These are phyloP conservation scores for Malthinus seriepunctatus DNA, from an alignment of 2,888 invertebrate species.

Conservation along the genomic window DNA sequence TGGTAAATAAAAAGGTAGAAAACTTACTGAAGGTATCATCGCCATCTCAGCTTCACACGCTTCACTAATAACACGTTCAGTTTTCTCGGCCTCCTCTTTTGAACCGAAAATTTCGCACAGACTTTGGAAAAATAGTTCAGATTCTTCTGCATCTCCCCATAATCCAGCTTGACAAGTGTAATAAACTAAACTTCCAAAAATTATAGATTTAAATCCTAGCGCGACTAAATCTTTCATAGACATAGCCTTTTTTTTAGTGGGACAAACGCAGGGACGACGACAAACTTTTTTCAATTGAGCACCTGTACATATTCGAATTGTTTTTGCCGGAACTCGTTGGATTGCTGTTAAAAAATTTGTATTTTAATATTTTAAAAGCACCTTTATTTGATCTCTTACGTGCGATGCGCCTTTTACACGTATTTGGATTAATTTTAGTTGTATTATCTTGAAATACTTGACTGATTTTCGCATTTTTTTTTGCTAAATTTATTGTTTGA, in stretches of 20 bases:
- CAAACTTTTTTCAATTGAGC: constrained; percentile 49
- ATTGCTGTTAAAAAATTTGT: constrained; percentile 17
- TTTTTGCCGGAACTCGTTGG: constrained; percentile 31
- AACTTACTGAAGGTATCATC: constrained; percentile 37
- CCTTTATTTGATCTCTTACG: background rate
- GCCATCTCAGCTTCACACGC: constrained; percentile 43
- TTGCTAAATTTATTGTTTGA: constrained; percentile 46
- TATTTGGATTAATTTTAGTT: no score
- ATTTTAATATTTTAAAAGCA: background rate
- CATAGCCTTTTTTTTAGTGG: constrained; percentile 29
- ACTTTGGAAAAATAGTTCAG: constrained; percentile 49
- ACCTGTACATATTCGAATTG: constrained; percentile 51
- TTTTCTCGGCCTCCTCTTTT: background rate
- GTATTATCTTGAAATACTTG: background rate
- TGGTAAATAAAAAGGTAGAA: background rate
- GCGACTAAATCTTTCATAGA: constrained; percentile 11
- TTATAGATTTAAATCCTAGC: constrained; percentile 48
- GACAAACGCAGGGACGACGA: constrained; percentile 47
- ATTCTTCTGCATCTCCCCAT: constrained; percentile 53
- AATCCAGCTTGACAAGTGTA: constrained; percentile 53
- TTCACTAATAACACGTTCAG: constrained; percentile 33
- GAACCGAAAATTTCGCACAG: constrained; percentile 35
- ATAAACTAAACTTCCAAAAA: constrained; percentile 51
- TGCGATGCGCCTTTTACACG: background rate
- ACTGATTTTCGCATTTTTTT: constrained; percentile 42